A percentile compares a stretch with the other conserved stretches of the same genome.
Conservation (phyloP, 37 sponge, comb jelly and placozoan species). For the Ephydatia muelleri region DNA sequence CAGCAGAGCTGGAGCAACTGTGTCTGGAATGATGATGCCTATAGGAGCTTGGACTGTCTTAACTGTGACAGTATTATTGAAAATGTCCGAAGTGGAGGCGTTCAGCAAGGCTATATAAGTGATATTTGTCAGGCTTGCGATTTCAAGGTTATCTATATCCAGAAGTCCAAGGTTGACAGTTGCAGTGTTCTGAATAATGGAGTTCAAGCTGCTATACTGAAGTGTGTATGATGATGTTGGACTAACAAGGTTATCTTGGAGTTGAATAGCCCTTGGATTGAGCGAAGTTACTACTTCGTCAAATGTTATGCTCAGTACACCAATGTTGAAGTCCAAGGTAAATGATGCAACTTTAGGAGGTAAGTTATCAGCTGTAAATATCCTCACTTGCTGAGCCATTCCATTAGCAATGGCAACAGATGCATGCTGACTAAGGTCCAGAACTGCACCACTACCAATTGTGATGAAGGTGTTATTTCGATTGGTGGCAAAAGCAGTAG, state of each 20-base stretch:
- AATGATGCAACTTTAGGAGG: slow-evolving; percentile 61
- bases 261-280: slow-evolving; percentile 28
- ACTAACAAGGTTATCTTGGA: slow-evolving; percentile 36
- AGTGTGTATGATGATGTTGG: slow-evolving; percentile 50
- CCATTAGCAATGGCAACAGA: slow-evolving; percentile 47
- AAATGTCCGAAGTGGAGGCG: slow-evolving; percentile 64
- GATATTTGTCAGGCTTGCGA: slow-evolving; percentile 39
- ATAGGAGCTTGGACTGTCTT: slow-evolving; percentile 8
- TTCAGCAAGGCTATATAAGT: slow-evolving; percentile 51
- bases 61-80: slow-evolving; percentile 33
- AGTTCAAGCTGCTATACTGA: slow-evolving; percentile 34
- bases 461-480: slow-evolving; percentile 67
- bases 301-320: slow-evolving; percentile 69
- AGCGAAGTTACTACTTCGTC: slow-evolving; percentile 61
- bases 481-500: slow-evolving; percentile 53
- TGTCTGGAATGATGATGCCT: slow-evolving; percentile 60
- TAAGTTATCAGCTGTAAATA: slow-evolving; percentile 55
- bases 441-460: slow-evolving; percentile 36
- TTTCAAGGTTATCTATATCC: slow-evolving; percentile 61
- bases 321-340: slow-evolving; percentile 64
- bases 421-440: slow-evolving; percentile 30
- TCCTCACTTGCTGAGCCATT: slow-evolving; percentile 58
- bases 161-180: slow-evolving; percentile 37
- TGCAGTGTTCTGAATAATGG: slow-evolving; percentile 36
- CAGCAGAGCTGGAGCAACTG: slow-evolving; percentile 53